These are phyloP conservation scores for Urophycis tenuis DNA, from an alignment of 2,797 vertebrate genomes.

Conservation along the genomic window DNA sequence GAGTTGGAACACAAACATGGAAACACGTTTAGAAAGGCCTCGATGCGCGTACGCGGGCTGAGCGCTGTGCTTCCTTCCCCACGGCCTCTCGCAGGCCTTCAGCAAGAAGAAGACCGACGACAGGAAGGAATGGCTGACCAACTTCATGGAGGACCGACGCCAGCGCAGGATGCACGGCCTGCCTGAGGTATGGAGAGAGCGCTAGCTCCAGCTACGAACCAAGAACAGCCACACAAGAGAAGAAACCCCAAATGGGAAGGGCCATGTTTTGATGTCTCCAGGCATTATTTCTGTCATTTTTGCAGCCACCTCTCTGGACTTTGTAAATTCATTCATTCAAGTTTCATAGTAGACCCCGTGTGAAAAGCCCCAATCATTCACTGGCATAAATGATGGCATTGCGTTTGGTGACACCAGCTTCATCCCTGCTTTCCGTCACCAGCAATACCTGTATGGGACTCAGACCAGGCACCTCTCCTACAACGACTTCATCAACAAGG, in stretches of 20 bases:
- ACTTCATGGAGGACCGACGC: slow-evolving; percentile 97
- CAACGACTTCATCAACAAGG: slow-evolving; percentile 99
- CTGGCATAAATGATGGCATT: not conserved
- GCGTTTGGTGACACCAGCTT: not conserved
- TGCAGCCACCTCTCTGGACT: not conserved
- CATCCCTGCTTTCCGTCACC: slow-evolving; percentile 31
- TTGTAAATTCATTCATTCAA: not conserved
- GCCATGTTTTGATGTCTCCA: not conserved
- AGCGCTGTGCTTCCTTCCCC: not conserved
- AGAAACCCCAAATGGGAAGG: not conserved
- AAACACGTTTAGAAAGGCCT: not conserved
- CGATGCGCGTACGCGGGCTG: not conserved
- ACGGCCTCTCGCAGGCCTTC: slow-evolving; percentile 77
- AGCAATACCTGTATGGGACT: slow-evolving; percentile 97
- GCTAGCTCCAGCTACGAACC: not conserved
- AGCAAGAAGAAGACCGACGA: slow-evolving; percentile 99
- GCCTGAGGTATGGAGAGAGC: slow-evolving; percentile 77
- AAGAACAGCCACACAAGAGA: not conserved
- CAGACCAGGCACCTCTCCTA: slow-evolving; percentile 91
- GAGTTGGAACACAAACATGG: not conserved
- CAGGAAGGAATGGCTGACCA: slow-evolving; percentile 97
- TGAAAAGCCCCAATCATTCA: not conserved
- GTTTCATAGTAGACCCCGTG: too few species aligned
- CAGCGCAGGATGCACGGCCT: slow-evolving; percentile 93
- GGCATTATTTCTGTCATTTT: too few species aligned